These are phyloP conservation scores for Bothrops jararaca DNA, from an alignment of 2,113 vertebrate species.

Conservation along the genomic window DNA sequence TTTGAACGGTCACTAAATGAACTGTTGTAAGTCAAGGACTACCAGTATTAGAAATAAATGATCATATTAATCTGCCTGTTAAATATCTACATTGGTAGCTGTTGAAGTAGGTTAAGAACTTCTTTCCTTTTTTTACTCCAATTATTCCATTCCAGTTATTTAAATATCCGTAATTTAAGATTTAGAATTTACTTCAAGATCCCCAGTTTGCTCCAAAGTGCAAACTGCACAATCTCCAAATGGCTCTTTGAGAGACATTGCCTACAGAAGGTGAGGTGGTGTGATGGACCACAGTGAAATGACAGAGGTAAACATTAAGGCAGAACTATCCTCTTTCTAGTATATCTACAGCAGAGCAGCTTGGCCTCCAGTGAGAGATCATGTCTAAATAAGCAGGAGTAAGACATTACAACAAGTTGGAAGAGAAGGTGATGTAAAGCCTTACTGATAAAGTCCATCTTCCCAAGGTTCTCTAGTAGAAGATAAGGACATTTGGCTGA, in stretches of 20 bases:
- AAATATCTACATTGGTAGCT: neutral
- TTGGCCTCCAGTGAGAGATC: neutral
- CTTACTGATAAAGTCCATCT: neutral
- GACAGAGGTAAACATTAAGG: neutral
- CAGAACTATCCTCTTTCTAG: neutral
- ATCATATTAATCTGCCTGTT: neutral
- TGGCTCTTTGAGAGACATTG: neutral
- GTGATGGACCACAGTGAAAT: neutral
- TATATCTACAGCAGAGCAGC: neutral
- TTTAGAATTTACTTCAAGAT: neutral
- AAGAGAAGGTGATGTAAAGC: neutral
- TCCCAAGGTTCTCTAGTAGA: neutral
- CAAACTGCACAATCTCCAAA: neutral
- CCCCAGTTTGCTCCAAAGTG: neutral
- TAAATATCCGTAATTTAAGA: neutral
- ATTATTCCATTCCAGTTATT: neutral
- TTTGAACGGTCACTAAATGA: neutral
- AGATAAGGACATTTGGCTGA: too few species aligned
- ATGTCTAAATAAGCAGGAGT: neutral
- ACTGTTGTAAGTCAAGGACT: neutral
- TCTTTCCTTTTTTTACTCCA: neutral
- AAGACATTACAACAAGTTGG: neutral
- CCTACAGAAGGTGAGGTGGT: neutral
- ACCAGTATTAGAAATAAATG: neutral
- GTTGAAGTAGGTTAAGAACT: neutral